Evolutionary conservation across 1,140 invertebrate genomes (phyloP), one percentile per base, ranked within the genome.

Genomic region (Homarus americanus): DNA sequence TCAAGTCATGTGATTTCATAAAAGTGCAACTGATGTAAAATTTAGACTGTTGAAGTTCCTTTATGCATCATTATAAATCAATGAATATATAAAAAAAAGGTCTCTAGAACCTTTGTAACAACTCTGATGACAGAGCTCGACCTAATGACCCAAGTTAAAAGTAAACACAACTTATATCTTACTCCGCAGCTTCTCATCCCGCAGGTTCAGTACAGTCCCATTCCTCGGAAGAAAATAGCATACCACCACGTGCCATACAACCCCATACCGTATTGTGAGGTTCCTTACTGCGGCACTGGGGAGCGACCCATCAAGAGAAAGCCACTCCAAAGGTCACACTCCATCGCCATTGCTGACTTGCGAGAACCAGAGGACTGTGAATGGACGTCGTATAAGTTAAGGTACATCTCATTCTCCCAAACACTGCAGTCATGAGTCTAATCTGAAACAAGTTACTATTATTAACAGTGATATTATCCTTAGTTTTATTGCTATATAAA

Each of bases 201-300:
- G 10, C 89, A 92, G 92, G 92, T 92, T 9, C 92, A 92, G 78
- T 92, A 91, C 49, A 91, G 89, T 28, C 92, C 92, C 15, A 92
- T 92, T 66, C 92, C 92, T 1, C 89, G 92, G 10, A 92, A 92
- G 89, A 92, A 92, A 85, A 92, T 92, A 40, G 90, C 92, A 5
- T 92, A 92, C 86, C 92, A 92, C 36, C 92, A 91, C 10, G 92
- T 92, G 66, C 89, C 85, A 72, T 86, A 92, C 89, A 91, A 91
- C 73, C 82, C 90, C 40, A 92, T 92, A 79, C 92, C 91, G n/a
- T 92, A 92, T 63, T 92, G 92, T 58, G 92, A 92, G 72, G 92
- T 92, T 9, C 91, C 92, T 36, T 92, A 92, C 82, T 91, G 88
- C 53, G 80, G 88, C 44, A 69, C 69, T 5, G 69, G 53, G 24